Evolutionary conservation across 2,888 invertebrate species (phyloP).

Genomic region (Diaprepes abbreviatus): DNA sequence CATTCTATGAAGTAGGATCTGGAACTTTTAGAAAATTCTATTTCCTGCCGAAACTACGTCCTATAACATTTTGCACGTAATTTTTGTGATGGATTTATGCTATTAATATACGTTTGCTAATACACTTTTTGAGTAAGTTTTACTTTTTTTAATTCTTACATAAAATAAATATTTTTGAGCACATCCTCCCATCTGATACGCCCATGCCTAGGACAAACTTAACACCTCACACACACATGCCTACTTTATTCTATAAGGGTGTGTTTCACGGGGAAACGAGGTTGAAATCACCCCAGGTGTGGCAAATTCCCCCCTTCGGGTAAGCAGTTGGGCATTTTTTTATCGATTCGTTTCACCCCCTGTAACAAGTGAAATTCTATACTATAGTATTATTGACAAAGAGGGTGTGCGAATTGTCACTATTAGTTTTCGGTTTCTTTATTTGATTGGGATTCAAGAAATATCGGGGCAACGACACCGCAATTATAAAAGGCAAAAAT

Average conservation of each 20-base stretch:
- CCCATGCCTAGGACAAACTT: not conserved
- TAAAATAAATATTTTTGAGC: too few relatives aligned
- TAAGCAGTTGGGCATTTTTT: conserved; percentile 7
- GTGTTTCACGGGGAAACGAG: conserved; percentile 8
- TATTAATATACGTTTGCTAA: too few relatives aligned
- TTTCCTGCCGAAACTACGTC: too few relatives aligned
- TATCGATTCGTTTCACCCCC: conserved; percentile 1
- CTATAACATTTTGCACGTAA: too few relatives aligned
- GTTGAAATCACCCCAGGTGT: conserved; percentile 13
- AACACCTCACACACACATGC: not conserved
- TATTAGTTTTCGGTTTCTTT: not conserved
- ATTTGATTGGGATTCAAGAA: too few relatives aligned
- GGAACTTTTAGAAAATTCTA: too few relatives aligned
- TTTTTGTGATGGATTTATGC: too few relatives aligned
- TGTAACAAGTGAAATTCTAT: conserved; percentile 10
- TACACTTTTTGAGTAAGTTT: too few relatives aligned
- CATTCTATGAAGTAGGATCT: too few relatives aligned
- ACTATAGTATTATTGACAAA: not conserved
- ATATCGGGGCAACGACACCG: too few relatives aligned
- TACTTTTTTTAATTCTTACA: too few relatives aligned
- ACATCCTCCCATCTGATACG: not conserved
- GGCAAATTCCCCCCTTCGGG: conserved; percentile 5
- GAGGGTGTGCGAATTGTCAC: not conserved
- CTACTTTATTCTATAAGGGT: conserved; percentile 8
- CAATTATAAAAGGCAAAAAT: too few relatives aligned